A percentile compares a stretch with the other conserved stretches of the same genome.
phyloP scores from a whole-genome alignment of 2,797 vertebrate species.

The Lutjanus campechanus region DNA sequence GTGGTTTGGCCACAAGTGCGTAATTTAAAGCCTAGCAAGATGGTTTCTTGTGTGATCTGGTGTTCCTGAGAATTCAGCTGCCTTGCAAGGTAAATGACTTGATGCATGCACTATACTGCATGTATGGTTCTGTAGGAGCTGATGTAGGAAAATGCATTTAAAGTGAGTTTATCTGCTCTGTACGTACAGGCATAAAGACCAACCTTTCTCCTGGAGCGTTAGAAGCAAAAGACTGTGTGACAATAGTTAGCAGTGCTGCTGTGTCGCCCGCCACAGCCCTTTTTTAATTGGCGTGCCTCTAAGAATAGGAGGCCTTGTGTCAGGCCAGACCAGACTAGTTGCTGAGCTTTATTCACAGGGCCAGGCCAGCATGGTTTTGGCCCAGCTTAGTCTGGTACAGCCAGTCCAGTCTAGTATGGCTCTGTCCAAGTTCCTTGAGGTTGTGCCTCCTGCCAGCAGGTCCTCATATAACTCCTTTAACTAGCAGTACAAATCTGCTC shows the following conservation, averaged over 20 bases:
- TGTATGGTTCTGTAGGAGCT: neutral
- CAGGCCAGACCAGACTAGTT: slow-evolving; percentile 51
- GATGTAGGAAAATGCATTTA: slow-evolving; percentile 2
- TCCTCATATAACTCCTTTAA: slow-evolving; percentile 55
- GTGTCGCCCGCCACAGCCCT: slow-evolving; percentile 45
- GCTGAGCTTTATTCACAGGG: slow-evolving; percentile 50
- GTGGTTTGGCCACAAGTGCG: no score
- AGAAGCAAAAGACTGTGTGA: slow-evolving; percentile 18
- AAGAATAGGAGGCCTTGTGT: slow-evolving; percentile 73
- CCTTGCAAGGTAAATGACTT: no score
- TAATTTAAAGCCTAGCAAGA: no score
- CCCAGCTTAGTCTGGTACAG: slow-evolving; percentile 36
- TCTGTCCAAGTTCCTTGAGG: slow-evolving; percentile 66
- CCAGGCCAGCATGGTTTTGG: slow-evolving; percentile 70
- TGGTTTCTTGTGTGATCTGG: no score
- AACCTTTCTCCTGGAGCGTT: slow-evolving; percentile 13
- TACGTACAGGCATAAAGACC: neutral
- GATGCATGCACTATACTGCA: no score
- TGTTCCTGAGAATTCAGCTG: no score
- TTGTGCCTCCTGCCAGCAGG: slow-evolving; percentile 58
- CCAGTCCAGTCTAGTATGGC: slow-evolving; percentile 43
- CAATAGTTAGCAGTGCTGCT: slow-evolving; percentile 14
- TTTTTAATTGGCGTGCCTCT: slow-evolving; percentile 68
- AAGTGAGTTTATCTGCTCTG: neutral
- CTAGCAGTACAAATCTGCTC: slow-evolving; percentile 18